Evolutionary conservation across 2,113 vertebrate species (phyloP).

Genomic region (Phoxinus phoxinus): DNA sequence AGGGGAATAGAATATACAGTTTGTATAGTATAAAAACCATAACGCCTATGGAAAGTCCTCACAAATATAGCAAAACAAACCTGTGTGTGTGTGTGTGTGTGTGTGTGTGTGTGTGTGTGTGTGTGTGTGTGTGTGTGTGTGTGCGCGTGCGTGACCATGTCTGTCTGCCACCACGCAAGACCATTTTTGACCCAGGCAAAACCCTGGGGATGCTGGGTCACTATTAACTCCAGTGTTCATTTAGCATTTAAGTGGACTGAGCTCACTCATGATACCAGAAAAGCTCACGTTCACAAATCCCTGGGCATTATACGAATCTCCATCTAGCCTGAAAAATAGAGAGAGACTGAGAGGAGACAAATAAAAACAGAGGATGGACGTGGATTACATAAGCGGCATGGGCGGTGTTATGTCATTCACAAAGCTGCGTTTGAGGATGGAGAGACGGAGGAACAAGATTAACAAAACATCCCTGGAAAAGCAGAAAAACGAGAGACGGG

Average conservation of each 20-base stretch:
- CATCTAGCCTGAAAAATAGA: slow-evolving; percentile 1
- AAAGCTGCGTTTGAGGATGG: slow-evolving; percentile 11
- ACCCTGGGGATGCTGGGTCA: too few relatives aligned
- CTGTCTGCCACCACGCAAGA: too few relatives aligned
- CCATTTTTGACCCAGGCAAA: too few relatives aligned
- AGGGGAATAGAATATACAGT: too few relatives aligned
- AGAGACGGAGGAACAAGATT: slow-evolving; percentile 38
- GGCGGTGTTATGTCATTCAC: slow-evolving; percentile 41
- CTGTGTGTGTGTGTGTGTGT: too few relatives aligned
- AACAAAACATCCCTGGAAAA: background rate
- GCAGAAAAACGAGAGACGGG: slow-evolving; percentile 1
- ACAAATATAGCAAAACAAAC: too few relatives aligned
- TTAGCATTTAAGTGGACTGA: background rate
- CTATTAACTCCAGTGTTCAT: background rate
- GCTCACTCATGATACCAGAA: background rate
- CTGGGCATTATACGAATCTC: background rate
- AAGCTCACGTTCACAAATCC: background rate
- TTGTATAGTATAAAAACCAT: too few relatives aligned
- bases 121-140: too few relatives aligned
- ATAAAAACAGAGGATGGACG: slow-evolving; percentile 15
- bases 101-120: too few relatives aligned
- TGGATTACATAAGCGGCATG: slow-evolving; percentile 44
- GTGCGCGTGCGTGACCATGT: too few relatives aligned
- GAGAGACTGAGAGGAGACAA: background rate
- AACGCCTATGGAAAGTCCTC: too few relatives aligned